phyloP scores from a whole-genome alignment of 2,888 invertebrate species.

The Conomelus anceps region DNA sequence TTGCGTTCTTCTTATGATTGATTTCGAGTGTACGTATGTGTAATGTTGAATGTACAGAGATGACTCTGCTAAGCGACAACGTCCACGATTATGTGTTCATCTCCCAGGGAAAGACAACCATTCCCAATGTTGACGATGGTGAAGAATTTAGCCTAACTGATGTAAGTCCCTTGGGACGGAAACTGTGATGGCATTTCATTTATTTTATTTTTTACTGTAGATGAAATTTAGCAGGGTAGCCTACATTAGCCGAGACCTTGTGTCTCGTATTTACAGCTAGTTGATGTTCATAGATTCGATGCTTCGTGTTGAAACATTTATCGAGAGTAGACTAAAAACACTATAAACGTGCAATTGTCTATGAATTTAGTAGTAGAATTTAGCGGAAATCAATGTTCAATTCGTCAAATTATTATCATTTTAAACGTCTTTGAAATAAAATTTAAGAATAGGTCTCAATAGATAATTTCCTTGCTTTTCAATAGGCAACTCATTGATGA shows the following conservation, averaged over 20 bases:
- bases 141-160: constrained; percentile 80
- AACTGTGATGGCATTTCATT: not conserved
- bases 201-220: not conserved
- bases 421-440: too few relatives aligned
- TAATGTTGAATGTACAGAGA: constrained; percentile 51
- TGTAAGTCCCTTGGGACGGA: constrained; percentile 56
- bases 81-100: constrained; percentile 62
- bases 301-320: not conserved
- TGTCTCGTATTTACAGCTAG: not conserved
- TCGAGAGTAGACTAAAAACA: not conserved
- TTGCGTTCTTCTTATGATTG: not conserved
- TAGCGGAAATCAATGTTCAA: not conserved
- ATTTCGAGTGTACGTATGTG: not conserved
- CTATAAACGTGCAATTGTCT: not conserved
- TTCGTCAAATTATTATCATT: not conserved
- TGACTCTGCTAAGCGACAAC: constrained; percentile 70
- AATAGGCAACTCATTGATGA: too few relatives aligned
- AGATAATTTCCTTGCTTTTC: too few relatives aligned
- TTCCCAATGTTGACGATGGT: constrained; percentile 91
- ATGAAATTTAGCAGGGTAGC: not conserved
- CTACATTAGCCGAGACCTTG: not conserved
- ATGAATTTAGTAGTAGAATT: not conserved
- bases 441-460: too few relatives aligned
- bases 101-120: constrained; percentile 90
- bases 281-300: not conserved